Percentiles rank a stretch among this genome's conserved stretches.
These are phyloP conservation scores for Branchellion lobata DNA, from an alignment of 2,888 invertebrate species.

Conservation along the genomic window DNA sequence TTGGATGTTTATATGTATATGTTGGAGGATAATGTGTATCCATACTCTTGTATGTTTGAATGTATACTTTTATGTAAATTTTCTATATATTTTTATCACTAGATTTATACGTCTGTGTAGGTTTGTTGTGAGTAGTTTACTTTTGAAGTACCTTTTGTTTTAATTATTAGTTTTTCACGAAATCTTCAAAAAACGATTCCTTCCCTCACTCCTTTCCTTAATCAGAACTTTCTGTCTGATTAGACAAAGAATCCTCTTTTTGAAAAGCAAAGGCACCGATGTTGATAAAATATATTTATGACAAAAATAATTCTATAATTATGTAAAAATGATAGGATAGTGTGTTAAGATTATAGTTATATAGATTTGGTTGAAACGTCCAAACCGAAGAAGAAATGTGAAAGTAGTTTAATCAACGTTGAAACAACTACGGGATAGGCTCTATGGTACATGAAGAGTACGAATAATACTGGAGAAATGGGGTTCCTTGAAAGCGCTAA, in stretches of 20 bases:
- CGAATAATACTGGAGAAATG: conserved; percentile 1
- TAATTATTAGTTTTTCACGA: not conserved
- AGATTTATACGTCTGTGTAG: not conserved
- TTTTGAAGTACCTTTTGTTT: not conserved
- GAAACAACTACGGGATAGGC: not conserved
- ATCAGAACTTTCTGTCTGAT: too few species aligned
- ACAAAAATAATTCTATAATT: conserved; percentile 15
- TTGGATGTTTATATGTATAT: not conserved
- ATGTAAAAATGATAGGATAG: conserved; percentile 14
- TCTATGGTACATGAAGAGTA: not conserved
- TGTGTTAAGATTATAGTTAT: not conserved
- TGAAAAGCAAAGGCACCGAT: not conserved
- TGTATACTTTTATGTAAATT: not conserved
- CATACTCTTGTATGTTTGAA: not conserved
- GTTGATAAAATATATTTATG: conserved; percentile 17
- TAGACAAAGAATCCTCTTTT: too few species aligned
- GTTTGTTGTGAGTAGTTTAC: too few species aligned
- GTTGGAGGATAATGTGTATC: not conserved
- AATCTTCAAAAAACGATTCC: too few species aligned
- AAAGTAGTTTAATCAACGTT: not conserved
- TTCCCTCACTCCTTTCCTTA: too few species aligned
- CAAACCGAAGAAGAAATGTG: not conserved
- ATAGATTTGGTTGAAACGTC: not conserved
- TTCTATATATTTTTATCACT: not conserved
- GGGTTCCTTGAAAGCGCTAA: not conserved